Base-by-base conservation (phyloP, 1,140 invertebrate genomes). In the Penaeus japonicus region DNA sequence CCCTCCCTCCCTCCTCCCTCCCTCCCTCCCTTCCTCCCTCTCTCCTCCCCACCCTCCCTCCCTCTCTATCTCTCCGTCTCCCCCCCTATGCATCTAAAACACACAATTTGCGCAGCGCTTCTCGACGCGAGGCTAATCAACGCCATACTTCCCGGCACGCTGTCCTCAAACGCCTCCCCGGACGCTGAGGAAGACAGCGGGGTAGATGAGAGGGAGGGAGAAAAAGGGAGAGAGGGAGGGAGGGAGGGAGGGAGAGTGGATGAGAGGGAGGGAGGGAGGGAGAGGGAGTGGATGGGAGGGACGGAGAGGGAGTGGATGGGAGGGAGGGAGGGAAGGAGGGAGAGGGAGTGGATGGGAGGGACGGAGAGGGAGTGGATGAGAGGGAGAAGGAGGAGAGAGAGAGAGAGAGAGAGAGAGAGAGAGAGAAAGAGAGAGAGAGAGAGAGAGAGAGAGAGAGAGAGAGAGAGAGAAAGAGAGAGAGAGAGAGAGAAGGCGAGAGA, bases 61-160 rank as follows among this genome's bases (percentile, higher is more conserved):
- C 22, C 17, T 65, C 20, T 47, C 39, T 12, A 15, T 24, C 55
- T 84, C 62, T 20, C 81, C 79, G 59, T 22, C 77, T 53, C 77
- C 12, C 35, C 77, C 54, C 35, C 77, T 82, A 82, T 82, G 53
- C 80, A 82, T 82, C 80, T 82, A 82, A 82, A 82, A 82, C 55
- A 55, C 59, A 62, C 80, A 82, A 82, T 82, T 82, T 82, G 80
- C 55, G 27, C 55, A 55, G 12, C 80, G 30, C 57, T 12, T 30
- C 57, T 32, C 80, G 24, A 17, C 17, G 32, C 4, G 20, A 18
- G 20, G 24, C 77, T n/a, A 79, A 79, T 47, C 39, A 39, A 39
- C 53, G 17, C 54, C 47, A 22, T 54, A 24, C 78, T 47, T 47
- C 47, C 47, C 47, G 10, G 10, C 15, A 47, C 47, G 47, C 47